phyloP scores from a whole-genome alignment of 2,888 invertebrate species.

The Itoplectis maculator region DNA sequence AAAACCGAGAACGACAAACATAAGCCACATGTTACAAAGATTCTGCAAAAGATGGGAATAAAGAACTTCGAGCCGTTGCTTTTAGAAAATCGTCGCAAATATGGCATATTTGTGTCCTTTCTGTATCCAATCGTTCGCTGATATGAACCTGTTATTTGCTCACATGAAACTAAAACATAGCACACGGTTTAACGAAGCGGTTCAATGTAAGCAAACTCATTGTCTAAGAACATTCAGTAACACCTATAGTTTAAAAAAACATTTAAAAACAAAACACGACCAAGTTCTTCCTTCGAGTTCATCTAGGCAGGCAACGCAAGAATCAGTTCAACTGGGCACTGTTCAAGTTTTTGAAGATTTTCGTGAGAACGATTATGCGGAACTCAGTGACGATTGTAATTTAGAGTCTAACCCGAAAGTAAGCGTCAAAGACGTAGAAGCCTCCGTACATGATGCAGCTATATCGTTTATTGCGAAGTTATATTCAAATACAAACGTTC shows the following conservation, averaged over 20 bases:
- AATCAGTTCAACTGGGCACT: background rate
- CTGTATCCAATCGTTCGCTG: background rate
- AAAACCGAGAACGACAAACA: slow-evolving; percentile 30
- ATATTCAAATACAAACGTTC: slow-evolving; percentile 39
- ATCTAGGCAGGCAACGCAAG: slow-evolving; percentile 6
- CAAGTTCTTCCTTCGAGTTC: background rate
- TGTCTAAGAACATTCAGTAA: slow-evolving; percentile 18
- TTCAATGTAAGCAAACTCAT: slow-evolving; percentile 7
- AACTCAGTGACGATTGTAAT: background rate
- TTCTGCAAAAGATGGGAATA: slow-evolving; percentile 33
- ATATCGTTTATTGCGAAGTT: slow-evolving; percentile 36
- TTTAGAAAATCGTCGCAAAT: background rate
- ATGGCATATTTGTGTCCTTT: slow-evolving; percentile 5
- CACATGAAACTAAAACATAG: slow-evolving; percentile 19
- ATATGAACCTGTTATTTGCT: slow-evolving; percentile 14
- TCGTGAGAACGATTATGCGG: background rate
- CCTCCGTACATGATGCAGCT: slow-evolving; percentile 16
- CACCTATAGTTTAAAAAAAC: slow-evolving; percentile 19
- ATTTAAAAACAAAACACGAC: slow-evolving; percentile 24
- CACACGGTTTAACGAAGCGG: slow-evolving; percentile 11
- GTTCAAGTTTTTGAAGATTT: background rate
- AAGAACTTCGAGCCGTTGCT: no score
- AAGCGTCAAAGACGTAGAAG: slow-evolving; percentile 30
- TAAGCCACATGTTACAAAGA: slow-evolving; percentile 33
- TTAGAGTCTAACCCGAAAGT: background rate